These are phyloP conservation scores for Ridgeia piscesae DNA, from an alignment of 1,140 invertebrate genomes.

Conservation along the genomic window DNA sequence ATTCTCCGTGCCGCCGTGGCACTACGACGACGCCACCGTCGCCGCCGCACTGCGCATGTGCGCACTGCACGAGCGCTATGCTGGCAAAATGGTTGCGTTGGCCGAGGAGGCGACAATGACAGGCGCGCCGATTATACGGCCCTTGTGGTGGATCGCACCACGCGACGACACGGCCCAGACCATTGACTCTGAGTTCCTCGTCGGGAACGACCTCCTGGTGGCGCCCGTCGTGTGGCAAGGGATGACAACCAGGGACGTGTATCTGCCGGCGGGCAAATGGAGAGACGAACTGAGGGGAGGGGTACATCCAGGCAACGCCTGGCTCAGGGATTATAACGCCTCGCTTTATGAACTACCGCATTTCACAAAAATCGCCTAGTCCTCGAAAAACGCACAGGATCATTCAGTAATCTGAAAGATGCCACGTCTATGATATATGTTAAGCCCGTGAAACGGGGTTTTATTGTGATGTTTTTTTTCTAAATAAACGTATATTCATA, in stretches of 20 bases:
- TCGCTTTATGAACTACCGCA: slow-evolving; percentile 27
- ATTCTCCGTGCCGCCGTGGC: slow-evolving; percentile 86
- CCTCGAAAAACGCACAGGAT: not conserved
- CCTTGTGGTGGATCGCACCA: slow-evolving; percentile 88
- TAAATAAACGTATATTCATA: too few relatives aligned
- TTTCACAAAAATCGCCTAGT: slow-evolving; percentile 21
- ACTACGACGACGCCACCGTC: slow-evolving; percentile 73
- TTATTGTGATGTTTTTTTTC: too few relatives aligned
- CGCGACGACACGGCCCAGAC: slow-evolving; percentile 75
- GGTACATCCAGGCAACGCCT: slow-evolving; percentile 15
- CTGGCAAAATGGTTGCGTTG: slow-evolving; percentile 26
- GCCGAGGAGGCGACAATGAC: slow-evolving; percentile 26
- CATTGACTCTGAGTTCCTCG: slow-evolving; percentile 80
- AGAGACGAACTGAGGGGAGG: slow-evolving; percentile 7
- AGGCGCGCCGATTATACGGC: slow-evolving; percentile 66
- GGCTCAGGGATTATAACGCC: slow-evolving; percentile 22
- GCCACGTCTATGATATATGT: not conserved
- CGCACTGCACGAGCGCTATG: slow-evolving; percentile 26
- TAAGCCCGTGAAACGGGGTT: not conserved
- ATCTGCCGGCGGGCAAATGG: slow-evolving; percentile 28
- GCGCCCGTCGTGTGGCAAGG: slow-evolving; percentile 71
- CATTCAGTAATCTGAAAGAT: too few relatives aligned
- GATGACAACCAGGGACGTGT: slow-evolving; percentile 14
- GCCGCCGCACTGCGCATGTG: slow-evolving; percentile 32
- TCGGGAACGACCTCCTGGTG: slow-evolving; percentile 81